Evolutionary conservation across 2,888 invertebrate genomes (phyloP), one percentile per base, ranked within the genome.

Genomic region (Drosophila neonasuta): DNA sequence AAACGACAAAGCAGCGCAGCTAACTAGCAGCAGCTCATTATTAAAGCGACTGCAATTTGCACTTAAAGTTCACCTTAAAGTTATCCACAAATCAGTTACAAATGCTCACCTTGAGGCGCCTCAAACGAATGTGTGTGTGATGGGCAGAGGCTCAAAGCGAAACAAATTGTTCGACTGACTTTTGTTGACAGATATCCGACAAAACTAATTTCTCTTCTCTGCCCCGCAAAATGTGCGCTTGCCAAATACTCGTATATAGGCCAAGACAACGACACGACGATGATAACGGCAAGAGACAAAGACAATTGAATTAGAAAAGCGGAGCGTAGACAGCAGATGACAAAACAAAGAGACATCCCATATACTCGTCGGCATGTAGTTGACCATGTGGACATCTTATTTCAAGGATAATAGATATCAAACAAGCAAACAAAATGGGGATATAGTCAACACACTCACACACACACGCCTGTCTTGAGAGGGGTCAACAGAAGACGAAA

Each of bases 371-470:
- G 9, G 11, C 17, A 29, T 60, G 56, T 55, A 68, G 73, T 63
- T 56, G 70, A 39, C 51, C 72, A 48, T 60, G 57, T 71, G 68
- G 46, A 71, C 70, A 81, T 68, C 79, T 62, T 66, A 58, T 68
- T 86, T 78, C 85, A 78, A 86, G 81, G 75, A 84, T 86, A 79
- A 75, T 65, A 68, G 63, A 87, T 71, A 72, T 79, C 79, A 72
- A 75, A 75, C 70, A 69, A 64, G 58, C 67, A 60, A 70, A 57
- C 68, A 63, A 68, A 84, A 80, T 64, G 66, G 52, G 59, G 45
- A 57, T 55, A 57, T 55, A 67, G 17, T 61, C 61, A 42, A 45
- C 62, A 49, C 56, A 54, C 34, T 36, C 46, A 49, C 49, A 29
- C 57, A 42, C 36, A 48, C 30, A 50, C 4, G 29, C 8, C 24